Evolutionary conservation across 2,113 vertebrate species (phyloP), one percentile per base, ranked within the genome.

Genomic region (Myiozetetes cayanensis): DNA sequence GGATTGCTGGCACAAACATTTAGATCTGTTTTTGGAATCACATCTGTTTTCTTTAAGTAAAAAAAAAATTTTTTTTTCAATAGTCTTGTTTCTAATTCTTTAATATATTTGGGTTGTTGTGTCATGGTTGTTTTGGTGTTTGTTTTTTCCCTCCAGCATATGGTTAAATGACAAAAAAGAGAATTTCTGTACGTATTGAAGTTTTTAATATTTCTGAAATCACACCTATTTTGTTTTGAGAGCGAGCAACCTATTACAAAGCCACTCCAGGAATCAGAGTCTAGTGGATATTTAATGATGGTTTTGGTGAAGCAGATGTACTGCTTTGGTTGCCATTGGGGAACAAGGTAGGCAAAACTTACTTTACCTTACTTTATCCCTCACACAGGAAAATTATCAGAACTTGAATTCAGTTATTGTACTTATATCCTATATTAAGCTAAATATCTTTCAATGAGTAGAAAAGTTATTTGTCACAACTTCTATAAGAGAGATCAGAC

Each of bases 21-120:
- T 63, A 24, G 4, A 31, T 14, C 41, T 4, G 7, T 77, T 62
- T 7, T n/a, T 67, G 16, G 14, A 74, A 39, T 59, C 33, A n/a
- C 1, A 20, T 70, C 7, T 80, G 2, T 63, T 43, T 75, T 75
- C 33, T 76, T 82, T 52, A 27, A 53, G 6, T 5, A 37, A 35
- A 47, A 61, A 2, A 1, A 35, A 47, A 55, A 2, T 0, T 3
- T 2, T 33, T 7, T 19, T 20, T 24, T 23, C 18, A 31, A 71
- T 15, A 31, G 8, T 12, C 18, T 49, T 43, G 4, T 31, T 81
- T 87, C 14, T 61, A 62, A 12, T 74, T 81, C 17, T 20, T 53
- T 61, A 17, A 7, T 49, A 9, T 43, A 46, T 66, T 71, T 65
- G 12, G 3, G 1, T 31, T 49, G 2, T 11, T 21, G 14, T 27